Percentiles rank a stretch among this genome's conserved stretches.
phyloP scores from a whole-genome alignment of 2,113 vertebrate genomes.

The Pseudopodoces humilis region DNA sequence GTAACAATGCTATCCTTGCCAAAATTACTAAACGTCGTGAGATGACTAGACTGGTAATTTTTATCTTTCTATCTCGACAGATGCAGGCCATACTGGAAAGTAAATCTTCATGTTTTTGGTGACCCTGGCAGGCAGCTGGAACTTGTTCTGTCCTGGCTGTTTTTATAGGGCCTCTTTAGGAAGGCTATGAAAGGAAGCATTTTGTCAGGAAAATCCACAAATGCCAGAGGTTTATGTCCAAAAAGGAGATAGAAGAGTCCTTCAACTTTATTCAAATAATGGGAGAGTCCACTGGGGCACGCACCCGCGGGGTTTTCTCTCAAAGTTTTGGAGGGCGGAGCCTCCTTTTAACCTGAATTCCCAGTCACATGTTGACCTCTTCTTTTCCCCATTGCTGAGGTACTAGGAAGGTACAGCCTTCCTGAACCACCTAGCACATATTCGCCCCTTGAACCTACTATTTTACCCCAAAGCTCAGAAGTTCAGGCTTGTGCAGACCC shows the following conservation, averaged over 20 bases:
- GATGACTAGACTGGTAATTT: not conserved
- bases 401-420: not conserved
- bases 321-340: rapidly evolving
- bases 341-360: not conserved
- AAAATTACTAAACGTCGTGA: not conserved
- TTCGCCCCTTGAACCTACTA: rapidly evolving
- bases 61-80: not conserved
- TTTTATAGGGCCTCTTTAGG: not conserved
- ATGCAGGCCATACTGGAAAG: not conserved
- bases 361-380: rapidly evolving
- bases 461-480: not conserved
- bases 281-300: not conserved
- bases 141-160: not conserved
- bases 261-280: not conserved
- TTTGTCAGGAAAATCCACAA: not conserved
- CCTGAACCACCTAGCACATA: rapidly evolving
- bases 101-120: not conserved
- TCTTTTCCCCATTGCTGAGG: not conserved
- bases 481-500: not conserved
- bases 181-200: not conserved
- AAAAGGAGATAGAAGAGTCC: not conserved
- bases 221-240: not conserved
- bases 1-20: not conserved
- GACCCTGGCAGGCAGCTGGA: not conserved
- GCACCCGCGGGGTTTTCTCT: rapidly evolving